A percentile compares a stretch with the other conserved stretches of the same genome.
These are phyloP conservation scores for Drosophila jambulina DNA, from an alignment of 1,140 invertebrate genomes.

Conservation along the genomic window DNA sequence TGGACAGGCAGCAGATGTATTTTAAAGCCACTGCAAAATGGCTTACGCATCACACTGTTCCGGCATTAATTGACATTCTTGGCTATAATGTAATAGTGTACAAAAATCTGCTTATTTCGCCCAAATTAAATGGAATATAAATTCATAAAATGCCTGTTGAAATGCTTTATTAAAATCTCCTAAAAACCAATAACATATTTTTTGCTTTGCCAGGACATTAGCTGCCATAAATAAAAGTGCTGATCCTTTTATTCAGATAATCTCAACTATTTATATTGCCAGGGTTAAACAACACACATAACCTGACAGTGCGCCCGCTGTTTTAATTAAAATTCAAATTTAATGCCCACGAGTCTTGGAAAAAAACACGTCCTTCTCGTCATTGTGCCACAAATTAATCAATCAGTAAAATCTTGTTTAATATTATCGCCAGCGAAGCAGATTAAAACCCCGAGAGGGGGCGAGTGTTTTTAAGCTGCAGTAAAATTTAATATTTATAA, in stretches of 20 bases:
- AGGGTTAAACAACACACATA: slow-evolving; percentile 15
- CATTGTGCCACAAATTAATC: slow-evolving; percentile 39
- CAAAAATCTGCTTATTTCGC: background rate
- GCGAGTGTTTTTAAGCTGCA: slow-evolving; percentile 25
- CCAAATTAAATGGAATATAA: background rate
- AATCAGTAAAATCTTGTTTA: slow-evolving; percentile 43
- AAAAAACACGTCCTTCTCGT: slow-evolving; percentile 1
- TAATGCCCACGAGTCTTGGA: slow-evolving; percentile 19
- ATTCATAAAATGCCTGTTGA: background rate
- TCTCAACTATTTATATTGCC: slow-evolving; percentile 5
- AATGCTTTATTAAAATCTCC: background rate
- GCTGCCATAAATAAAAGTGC: background rate
- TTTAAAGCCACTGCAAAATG: background rate
- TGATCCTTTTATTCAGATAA: slow-evolving; percentile 13
- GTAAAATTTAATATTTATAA: slow-evolving; percentile 70
- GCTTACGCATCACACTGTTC: background rate
- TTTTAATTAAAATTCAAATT: slow-evolving; percentile 57
- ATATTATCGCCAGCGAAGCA: slow-evolving; percentile 19
- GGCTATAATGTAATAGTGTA: background rate
- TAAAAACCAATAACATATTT: background rate
- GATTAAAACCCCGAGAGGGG: slow-evolving; percentile 1
- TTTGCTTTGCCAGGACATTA: background rate
- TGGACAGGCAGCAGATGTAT: background rate
- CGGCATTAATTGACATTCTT: background rate
- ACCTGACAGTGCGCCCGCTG: background rate